Percentiles rank a stretch among this genome's conserved stretches.
phyloP scores from a whole-genome alignment of 2,113 vertebrate genomes.

The Hippocampus comes region DNA sequence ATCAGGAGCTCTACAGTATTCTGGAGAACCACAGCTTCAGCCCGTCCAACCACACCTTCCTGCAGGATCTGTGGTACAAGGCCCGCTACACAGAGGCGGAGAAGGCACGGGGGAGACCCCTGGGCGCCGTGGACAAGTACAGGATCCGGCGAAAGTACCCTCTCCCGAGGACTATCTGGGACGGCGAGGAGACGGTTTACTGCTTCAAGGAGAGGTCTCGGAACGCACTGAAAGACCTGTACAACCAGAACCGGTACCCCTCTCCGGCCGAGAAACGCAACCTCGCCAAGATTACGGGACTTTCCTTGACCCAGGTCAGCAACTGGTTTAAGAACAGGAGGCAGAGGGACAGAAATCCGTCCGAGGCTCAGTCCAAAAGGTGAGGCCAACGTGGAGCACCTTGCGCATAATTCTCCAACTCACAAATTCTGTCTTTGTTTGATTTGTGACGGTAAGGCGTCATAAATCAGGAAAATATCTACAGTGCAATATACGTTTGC shows the following conservation, averaged over 20 bases:
- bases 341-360: slow-evolving; percentile 95
- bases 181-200: slow-evolving; percentile 99
- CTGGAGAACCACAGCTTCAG: slow-evolving; percentile 97
- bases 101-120: slow-evolving; percentile 91
- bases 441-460: no score
- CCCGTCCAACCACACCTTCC: slow-evolving; percentile 89
- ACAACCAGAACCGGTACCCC: slow-evolving; percentile 95
- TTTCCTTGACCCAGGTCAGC: slow-evolving; percentile 99
- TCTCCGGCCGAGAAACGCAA: slow-evolving; percentile 96
- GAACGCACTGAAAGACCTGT: slow-evolving; percentile 98
- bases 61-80: slow-evolving; percentile 99
- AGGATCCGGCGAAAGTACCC: slow-evolving; percentile 97
- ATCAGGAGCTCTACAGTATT: slow-evolving; percentile 95
- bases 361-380: slow-evolving; percentile 96
- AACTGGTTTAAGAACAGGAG: slow-evolving; percentile 99
- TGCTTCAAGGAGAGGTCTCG: slow-evolving; percentile 99
- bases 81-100: slow-evolving; percentile 97
- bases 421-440: not conserved
- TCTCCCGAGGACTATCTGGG: slow-evolving; percentile 97
- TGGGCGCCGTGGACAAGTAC: slow-evolving; percentile 99
- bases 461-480: not conserved
- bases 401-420: not conserved
- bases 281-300: slow-evolving; percentile 96
- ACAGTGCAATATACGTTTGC: slow-evolving; percentile 7
- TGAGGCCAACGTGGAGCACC: slow-evolving; percentile 62